Evolutionary conservation across 2,888 invertebrate genomes (phyloP), one percentile per base, ranked within the genome.

Genomic region (Rhabditoides inermis): DNA sequence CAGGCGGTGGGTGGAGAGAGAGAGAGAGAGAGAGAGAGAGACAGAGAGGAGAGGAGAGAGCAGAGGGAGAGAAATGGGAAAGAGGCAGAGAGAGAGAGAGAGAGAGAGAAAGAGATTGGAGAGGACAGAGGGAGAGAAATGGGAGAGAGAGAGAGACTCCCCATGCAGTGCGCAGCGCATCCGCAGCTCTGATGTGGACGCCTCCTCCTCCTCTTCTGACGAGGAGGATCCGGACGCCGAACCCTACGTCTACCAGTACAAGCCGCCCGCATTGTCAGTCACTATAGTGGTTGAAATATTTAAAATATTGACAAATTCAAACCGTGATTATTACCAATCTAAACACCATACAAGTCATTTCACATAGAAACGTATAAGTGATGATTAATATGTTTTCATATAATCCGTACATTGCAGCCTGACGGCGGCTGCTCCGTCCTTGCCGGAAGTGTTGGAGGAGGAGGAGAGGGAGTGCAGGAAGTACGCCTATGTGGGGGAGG

Each of bases 161-260:
- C n/a, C n/a, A n/a, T n/a, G n/a, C n/a, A n/a, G n/a, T n/a, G n/a
- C n/a, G n/a, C n/a, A n/a, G n/a, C n/a, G n/a, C 10, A 32, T 12
- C n/a, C n/a, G 35, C 35, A 32, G 10, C 10, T 12, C n/a, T 32
- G 35, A 10, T 1, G 35, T n/a, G n/a, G n/a, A 12, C 35, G 10
- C 35, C n/a, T 51, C 51, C 0, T 37, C 42, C 6, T 59, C 61
- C 20, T 53, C 60, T 27, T 53, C 51, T 44, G 58, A 56, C 20
- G 60, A 63, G 23, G 53, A 53, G 42, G 56, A 60, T 36, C 53
- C n/a, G n/a, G n/a, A n/a, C n/a, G n/a, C n/a, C n/a, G n/a, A n/a
- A n/a, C n/a, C n/a, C n/a, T n/a, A n/a, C n/a, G n/a, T n/a, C n/a
- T n/a, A n/a, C n/a, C n/a, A n/a, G n/a, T n/a, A n/a, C n/a, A n/a